Evolutionary conservation across 2,797 vertebrate genomes (phyloP), one percentile per base, ranked within the genome.

Genomic region (Oceanodroma leucorhoa): DNA sequence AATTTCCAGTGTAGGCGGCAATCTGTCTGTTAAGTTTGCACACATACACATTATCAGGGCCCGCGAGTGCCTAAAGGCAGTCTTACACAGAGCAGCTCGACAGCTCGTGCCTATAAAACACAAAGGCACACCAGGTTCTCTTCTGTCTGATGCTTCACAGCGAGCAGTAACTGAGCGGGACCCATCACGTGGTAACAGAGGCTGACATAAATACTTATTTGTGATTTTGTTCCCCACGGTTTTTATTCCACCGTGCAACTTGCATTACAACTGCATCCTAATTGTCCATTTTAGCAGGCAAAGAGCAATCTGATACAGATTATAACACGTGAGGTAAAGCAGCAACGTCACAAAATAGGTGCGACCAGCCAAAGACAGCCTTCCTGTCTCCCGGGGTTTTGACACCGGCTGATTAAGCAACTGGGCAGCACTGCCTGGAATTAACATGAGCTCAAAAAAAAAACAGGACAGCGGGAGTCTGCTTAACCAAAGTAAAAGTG

Each of bases 241-340:
- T 90, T 93, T 75, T 76, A 86, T 79, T 76, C 72, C 62, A n/a
- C 51, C 5, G 0, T 79, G 87, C 21, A 15, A 78, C 89, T 58
- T 79, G 91, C 89, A 89, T 94, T 38, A 86, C 76, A 83, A 60
- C 80, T 23, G 77, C 46, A 71, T 84, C 80, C 89, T 78, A 50
- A 75, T 57, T 77, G 95, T 93, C 83, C 77, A 7, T 84, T 88
- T 79, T 16, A 76, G 91, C 64, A 71, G 64, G 91, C 76, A 83
- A 89, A 83, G 83, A 93, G 89, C 91, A 87, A 84, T 94, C 94
- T 94, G 95, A 92, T 90, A 30, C 85, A 95, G 96, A 87, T 94
- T 60, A 65, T 27, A 82, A 61, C 3, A 30, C 0, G 0, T 0
- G 32, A 95, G 89, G 71, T 41, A 58, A 57, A 89, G 80, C 80